phyloP scores from a whole-genome alignment of 2,888 invertebrate genomes.

The Trileptium ribeirensis region DNA sequence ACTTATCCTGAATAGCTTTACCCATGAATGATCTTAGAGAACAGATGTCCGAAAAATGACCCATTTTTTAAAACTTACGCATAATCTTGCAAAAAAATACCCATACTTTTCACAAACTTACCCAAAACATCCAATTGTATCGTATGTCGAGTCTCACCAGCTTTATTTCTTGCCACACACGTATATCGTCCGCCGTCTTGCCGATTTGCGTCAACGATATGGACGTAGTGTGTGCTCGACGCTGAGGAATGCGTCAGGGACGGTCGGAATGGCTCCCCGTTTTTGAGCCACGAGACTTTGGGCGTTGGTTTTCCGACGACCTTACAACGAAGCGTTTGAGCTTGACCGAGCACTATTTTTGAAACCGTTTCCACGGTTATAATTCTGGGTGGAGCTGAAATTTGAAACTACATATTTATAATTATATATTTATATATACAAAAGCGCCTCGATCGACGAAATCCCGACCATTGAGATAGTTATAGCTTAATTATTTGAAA shows the following conservation, averaged over 20 bases:
- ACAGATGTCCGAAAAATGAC: too few species aligned
- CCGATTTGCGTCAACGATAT: slow-evolving; percentile 39
- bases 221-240: slow-evolving; percentile 35
- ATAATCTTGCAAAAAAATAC: too few species aligned
- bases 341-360: slow-evolving; percentile 49
- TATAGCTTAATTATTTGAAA: too few species aligned
- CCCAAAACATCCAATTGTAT: slow-evolving; percentile 60
- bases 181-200: slow-evolving; percentile 59
- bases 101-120: too few species aligned
- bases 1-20: too few species aligned
- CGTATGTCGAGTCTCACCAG: slow-evolving; percentile 57
- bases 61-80: too few species aligned
- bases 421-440: too few species aligned
- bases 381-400: neutral
- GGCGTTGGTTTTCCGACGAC: slow-evolving; percentile 53
- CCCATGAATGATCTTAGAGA: too few species aligned
- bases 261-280: slow-evolving; percentile 58
- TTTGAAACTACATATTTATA: too few species aligned
- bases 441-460: too few species aligned
- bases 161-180: slow-evolving; percentile 59
- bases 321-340: slow-evolving; percentile 53
- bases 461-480: too few species aligned
- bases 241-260: slow-evolving; percentile 15
- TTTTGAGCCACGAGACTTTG: slow-evolving; percentile 51
- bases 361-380: neutral